A percentile compares a stretch with the other conserved stretches of the same genome.
phyloP scores from a whole-genome alignment of 2,113 vertebrate genomes.

The Oreochromis spilurus region DNA sequence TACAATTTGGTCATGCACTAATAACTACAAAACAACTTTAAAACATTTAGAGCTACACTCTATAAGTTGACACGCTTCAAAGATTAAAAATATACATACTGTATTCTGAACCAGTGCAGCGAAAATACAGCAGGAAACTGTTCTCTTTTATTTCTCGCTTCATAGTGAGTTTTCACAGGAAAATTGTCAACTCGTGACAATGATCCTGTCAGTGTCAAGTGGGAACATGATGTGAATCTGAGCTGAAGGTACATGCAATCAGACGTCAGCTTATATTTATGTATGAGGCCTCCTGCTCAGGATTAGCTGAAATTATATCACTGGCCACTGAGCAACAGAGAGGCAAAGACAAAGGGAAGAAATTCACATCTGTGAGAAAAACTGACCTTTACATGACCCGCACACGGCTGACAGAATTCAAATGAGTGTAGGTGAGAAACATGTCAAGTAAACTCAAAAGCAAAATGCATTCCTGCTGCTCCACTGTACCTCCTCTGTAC shows the following conservation, averaged over 20 bases:
- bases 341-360: not conserved
- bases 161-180: not conserved
- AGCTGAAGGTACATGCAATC: not conserved
- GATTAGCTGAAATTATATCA: conserved; percentile 8
- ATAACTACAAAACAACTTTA: not conserved
- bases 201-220: conserved; percentile 20
- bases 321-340: conserved; percentile 16
- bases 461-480: not conserved
- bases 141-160: conserved; percentile 9
- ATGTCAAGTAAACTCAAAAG: conserved; percentile 17
- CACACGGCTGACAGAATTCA: conserved; percentile 8
- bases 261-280: conserved; percentile 28
- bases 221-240: conserved; percentile 5
- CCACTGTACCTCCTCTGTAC: not conserved
- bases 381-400: conserved; percentile 3
- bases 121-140: not conserved
- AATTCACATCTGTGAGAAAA: not conserved
- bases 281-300: conserved; percentile 3
- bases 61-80: not conserved
- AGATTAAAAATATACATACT: not conserved
- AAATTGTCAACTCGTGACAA: conserved; percentile 3
- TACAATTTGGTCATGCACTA: not conserved
- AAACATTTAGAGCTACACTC: not conserved
- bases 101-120: not conserved
- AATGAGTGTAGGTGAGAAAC: conserved; percentile 9